These are phyloP conservation scores for Lutraria rhynchaena DNA, from an alignment of 1,140 invertebrate species.

Conservation along the genomic window DNA sequence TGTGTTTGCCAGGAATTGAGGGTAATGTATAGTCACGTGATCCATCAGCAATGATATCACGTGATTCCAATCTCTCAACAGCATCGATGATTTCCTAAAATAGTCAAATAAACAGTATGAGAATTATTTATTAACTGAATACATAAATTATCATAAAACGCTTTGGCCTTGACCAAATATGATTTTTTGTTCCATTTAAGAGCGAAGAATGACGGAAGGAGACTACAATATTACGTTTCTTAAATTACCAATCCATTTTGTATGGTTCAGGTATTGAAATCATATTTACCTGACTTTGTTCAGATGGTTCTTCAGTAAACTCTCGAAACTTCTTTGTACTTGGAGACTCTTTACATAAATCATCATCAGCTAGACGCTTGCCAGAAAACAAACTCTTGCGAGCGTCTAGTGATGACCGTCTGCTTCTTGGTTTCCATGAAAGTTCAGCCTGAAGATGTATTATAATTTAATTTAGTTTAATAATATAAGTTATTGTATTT, in stretches of 20 bases:
- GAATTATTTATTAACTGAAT: no score
- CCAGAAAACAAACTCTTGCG: slow-evolving; percentile 23
- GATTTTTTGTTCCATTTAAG: no score
- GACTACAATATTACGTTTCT: no score
- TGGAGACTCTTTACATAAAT: slow-evolving; percentile 4
- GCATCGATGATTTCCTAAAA: slow-evolving; percentile 26
- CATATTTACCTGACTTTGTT: no score
- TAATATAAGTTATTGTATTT: slow-evolving; percentile 80
- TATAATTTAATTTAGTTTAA: slow-evolving; percentile 40
- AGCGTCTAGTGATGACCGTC: neutral
- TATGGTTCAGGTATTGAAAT: no score
- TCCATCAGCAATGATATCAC: slow-evolving; percentile 42
- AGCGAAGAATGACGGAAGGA: no score
- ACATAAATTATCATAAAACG: no score
- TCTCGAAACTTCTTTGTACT: neutral
- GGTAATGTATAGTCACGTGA: slow-evolving; percentile 84
- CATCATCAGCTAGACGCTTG: slow-evolving; percentile 19
- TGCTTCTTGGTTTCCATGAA: no score
- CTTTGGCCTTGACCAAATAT: no score
- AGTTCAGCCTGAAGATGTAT: neutral
- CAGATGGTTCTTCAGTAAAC: neutral
- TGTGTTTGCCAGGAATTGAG: slow-evolving; percentile 88
- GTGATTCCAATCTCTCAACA: slow-evolving; percentile 29
- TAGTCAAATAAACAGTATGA: neutral
- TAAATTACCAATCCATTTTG: no score